Conservation (phyloP, 2,113 vertebrate species). For the Capreolus pygargus region DNA sequence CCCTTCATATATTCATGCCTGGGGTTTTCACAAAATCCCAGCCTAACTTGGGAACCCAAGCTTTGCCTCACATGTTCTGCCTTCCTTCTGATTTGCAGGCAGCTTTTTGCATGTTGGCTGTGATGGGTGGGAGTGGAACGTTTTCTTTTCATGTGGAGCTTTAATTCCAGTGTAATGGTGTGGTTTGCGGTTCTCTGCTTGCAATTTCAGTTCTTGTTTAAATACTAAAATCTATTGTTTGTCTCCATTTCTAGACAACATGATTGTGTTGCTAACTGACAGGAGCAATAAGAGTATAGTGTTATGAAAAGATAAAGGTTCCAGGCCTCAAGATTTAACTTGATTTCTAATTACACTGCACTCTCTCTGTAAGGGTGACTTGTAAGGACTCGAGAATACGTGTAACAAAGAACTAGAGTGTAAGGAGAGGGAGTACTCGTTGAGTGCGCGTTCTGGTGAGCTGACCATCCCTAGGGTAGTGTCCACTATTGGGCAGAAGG, state of each 20-base stretch:
- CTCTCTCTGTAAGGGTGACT: background rate
- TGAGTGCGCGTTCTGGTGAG: rapidly evolving
- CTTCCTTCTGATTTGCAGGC: slow-evolving; percentile 54
- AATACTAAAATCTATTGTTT: slow-evolving; percentile 73
- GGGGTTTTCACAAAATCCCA: slow-evolving; percentile 54
- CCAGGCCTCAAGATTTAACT: slow-evolving; percentile 67
- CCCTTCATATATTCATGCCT: slow-evolving; percentile 46
- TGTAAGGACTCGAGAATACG: background rate
- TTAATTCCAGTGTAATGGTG: slow-evolving; percentile 71
- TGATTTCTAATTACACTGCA: slow-evolving; percentile 60
- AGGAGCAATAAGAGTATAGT: slow-evolving; percentile 67
- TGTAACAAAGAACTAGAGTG: background rate
- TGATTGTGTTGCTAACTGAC: slow-evolving; percentile 70
- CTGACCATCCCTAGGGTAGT: background rate
- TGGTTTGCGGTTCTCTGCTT: slow-evolving; percentile 71
- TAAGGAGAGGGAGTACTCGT: background rate
- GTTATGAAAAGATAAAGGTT: slow-evolving; percentile 69
- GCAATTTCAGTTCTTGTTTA: slow-evolving; percentile 73
- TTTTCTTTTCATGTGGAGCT: slow-evolving; percentile 66
- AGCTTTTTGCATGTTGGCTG: slow-evolving; percentile 49
- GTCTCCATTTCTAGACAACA: slow-evolving; percentile 72
- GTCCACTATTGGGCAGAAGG: background rate
- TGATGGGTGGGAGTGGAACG: slow-evolving; percentile 50
- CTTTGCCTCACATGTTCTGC: slow-evolving; percentile 12
- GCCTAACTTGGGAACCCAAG: slow-evolving; percentile 47